These are phyloP conservation scores for Melanophora roralis DNA, from an alignment of 2,888 invertebrate genomes.

Conservation along the genomic window DNA sequence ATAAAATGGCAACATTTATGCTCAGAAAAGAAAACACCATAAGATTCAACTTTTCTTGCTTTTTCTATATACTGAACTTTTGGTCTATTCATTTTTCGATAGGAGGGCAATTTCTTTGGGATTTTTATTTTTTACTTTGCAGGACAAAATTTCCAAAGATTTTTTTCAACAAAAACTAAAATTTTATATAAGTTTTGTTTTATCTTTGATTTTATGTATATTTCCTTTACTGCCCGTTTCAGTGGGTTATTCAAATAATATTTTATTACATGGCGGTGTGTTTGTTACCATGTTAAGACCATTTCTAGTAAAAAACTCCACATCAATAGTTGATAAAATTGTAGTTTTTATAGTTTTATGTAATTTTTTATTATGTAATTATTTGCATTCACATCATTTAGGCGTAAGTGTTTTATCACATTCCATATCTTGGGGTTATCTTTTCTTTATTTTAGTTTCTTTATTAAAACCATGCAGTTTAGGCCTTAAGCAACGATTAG, in stretches of 20 bases:
- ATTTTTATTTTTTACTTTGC: slow-evolving; percentile 68
- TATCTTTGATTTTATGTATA: slow-evolving; percentile 80
- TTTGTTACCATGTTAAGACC: slow-evolving; percentile 63
- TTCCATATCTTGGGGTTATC: slow-evolving; percentile 80
- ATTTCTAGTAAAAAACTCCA: slow-evolving; percentile 61
- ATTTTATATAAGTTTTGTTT: slow-evolving; percentile 76
- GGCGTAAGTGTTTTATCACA: slow-evolving; percentile 80
- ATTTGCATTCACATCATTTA: slow-evolving; percentile 70
- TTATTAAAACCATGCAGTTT: slow-evolving; percentile 58
- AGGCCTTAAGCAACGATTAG: slow-evolving; percentile 77
- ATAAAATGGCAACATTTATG: too few species aligned
- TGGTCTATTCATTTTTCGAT: slow-evolving; percentile 73
- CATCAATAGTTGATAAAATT: slow-evolving; percentile 63
- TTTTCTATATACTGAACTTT: slow-evolving; percentile 70
- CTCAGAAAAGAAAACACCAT: too few species aligned
- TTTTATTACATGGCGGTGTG: slow-evolving; percentile 68
- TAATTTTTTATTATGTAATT: slow-evolving; percentile 68
- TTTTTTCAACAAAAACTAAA: slow-evolving; percentile 62
- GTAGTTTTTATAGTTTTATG: slow-evolving; percentile 64
- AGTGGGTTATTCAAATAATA: slow-evolving; percentile 69
- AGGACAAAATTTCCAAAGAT: slow-evolving; percentile 65
- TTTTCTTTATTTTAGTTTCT: slow-evolving; percentile 65
- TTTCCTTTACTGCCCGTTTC: slow-evolving; percentile 88
- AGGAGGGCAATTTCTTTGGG: slow-evolving; percentile 70
- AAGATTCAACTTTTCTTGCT: slow-evolving; percentile 70